Evolutionary conservation across 53 echinoderm and acorn worm species (phyloP).

Genomic region (Paracentrotus lividus): DNA sequence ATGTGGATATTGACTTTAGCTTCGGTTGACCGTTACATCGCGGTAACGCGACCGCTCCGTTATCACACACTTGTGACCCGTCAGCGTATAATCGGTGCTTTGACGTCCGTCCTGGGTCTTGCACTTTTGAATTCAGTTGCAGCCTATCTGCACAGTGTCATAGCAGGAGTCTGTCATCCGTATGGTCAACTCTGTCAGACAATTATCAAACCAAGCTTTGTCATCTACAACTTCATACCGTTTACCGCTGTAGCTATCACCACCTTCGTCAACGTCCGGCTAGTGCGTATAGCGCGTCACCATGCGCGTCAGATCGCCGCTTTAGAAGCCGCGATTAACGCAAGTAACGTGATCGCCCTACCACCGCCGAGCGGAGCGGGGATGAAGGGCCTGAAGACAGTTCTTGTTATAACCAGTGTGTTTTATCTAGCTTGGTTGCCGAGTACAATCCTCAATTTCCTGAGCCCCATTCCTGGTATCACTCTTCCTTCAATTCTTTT

Average conservation of each 20-base stretch:
- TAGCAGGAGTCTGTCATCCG: conserved; percentile 14
- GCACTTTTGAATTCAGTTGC: conserved; percentile 25
- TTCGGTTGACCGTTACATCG: conserved; percentile 62
- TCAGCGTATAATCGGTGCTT: background rate
- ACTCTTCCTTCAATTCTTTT: background rate
- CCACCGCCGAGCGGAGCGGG: conserved; percentile 1
- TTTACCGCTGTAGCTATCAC: conserved; percentile 23
- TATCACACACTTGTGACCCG: background rate
- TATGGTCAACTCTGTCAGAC: background rate
- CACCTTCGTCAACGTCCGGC: conserved; percentile 51
- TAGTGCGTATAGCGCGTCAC: conserved; percentile 33
- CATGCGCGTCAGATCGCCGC: conserved; percentile 56
- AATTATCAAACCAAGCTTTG: conserved; percentile 17
- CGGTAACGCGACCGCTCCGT: conserved; percentile 54
- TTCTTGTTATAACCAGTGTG: conserved; percentile 36
- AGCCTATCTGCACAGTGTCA: conserved; percentile 1
- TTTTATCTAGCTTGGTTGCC: conserved; percentile 66
- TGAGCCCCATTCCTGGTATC: background rate
- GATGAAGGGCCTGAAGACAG: conserved; percentile 59
- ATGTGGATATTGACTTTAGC: conserved; percentile 54
- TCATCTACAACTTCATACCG: conserved; percentile 53
- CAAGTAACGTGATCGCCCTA: background rate
- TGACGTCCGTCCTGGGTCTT: background rate
- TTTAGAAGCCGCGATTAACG: conserved; percentile 2
- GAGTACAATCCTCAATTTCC: background rate